These are phyloP conservation scores for Exocentrus adspersus DNA, from an alignment of 2,888 invertebrate genomes.

Conservation along the genomic window DNA sequence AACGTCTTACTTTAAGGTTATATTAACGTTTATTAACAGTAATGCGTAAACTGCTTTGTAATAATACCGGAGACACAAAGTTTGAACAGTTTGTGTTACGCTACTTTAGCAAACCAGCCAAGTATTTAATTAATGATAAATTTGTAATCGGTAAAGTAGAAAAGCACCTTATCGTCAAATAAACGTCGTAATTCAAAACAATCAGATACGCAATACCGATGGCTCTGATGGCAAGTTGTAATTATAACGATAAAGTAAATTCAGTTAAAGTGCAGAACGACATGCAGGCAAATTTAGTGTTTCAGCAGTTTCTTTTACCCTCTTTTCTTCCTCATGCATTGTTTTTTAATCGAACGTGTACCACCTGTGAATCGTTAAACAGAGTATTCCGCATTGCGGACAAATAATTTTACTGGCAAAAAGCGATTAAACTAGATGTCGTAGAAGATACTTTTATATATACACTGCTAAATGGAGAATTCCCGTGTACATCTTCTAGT, in stretches of 20 bases:
- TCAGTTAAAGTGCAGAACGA: neutral
- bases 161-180: too few relatives aligned
- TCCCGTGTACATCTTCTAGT: slow-evolving; percentile 25
- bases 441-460: slow-evolving; percentile 36
- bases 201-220: too few relatives aligned
- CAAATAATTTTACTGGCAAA: slow-evolving; percentile 47
- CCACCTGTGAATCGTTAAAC: slow-evolving; percentile 48
- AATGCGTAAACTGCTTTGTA: too few relatives aligned
- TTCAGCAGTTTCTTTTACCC: slow-evolving; percentile 44
- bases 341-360: slow-evolving; percentile 49
- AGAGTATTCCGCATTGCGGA: slow-evolving; percentile 49
- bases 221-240: too few relatives aligned
- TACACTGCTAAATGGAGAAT: slow-evolving; percentile 32
- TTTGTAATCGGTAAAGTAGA: too few relatives aligned
- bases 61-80: too few relatives aligned
- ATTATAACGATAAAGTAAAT: slow-evolving; percentile 3
- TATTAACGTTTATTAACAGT: too few relatives aligned
- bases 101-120: too few relatives aligned
- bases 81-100: too few relatives aligned
- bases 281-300: slow-evolving; percentile 30
- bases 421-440: slow-evolving; percentile 48
- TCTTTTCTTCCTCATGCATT: slow-evolving; percentile 45
- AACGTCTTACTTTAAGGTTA: too few relatives aligned
- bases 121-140: too few relatives aligned
- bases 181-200: too few relatives aligned